Percentiles rank a stretch among this genome's conserved stretches.
These are phyloP conservation scores for Schizaphis graminum DNA, from an alignment of 2,888 invertebrate genomes.

Conservation along the genomic window DNA sequence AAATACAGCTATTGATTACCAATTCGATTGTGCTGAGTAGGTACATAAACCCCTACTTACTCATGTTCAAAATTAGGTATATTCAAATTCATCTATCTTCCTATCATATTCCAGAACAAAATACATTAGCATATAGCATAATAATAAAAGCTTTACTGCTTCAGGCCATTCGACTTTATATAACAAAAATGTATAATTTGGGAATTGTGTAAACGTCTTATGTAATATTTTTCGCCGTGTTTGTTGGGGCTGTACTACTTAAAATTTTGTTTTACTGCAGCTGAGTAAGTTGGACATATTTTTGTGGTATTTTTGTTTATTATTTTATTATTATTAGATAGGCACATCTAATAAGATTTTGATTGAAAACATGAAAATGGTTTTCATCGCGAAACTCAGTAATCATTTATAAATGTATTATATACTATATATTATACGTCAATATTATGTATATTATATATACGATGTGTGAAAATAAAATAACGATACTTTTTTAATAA, in stretches of 20 bases:
- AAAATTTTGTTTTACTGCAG: background rate
- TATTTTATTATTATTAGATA: background rate
- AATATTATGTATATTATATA: background rate
- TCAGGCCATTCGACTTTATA: background rate
- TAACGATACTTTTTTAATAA: constrained; percentile 17
- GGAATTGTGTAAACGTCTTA: background rate
- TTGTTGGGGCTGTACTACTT: background rate
- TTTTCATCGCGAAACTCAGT: background rate
- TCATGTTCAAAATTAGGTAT: background rate
- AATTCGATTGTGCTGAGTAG: too few species aligned
- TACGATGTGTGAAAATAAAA: background rate
- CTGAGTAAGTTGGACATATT: background rate
- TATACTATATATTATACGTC: too few species aligned
- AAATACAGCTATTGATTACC: background rate
- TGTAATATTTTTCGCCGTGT: background rate
- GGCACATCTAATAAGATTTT: background rate
- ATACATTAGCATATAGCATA: background rate
- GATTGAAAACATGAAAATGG: background rate
- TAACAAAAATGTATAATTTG: background rate
- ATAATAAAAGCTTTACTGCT: background rate
- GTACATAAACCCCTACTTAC: background rate
- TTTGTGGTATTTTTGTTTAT: background rate
- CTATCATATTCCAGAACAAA: background rate
- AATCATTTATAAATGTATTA: too few species aligned
- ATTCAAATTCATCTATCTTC: background rate